Conservation (phyloP, 2,888 invertebrate genomes). For the Pogonocherus hispidulus region DNA sequence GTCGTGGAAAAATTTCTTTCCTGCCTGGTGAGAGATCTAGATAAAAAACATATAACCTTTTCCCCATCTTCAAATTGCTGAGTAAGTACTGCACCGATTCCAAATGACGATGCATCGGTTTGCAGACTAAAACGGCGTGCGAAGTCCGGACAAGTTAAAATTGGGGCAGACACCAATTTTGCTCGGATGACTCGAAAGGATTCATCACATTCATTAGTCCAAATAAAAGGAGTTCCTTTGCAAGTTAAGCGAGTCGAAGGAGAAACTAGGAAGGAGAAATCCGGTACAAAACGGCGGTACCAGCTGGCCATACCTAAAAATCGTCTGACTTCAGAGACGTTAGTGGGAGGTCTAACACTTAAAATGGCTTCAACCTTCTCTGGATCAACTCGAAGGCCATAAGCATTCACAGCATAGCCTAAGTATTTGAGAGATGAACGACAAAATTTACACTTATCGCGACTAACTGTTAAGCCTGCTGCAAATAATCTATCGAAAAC, state of each 20-base stretch:
- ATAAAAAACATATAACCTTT: too few species aligned
- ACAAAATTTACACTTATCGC: too few species aligned
- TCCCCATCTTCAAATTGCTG: too few species aligned
- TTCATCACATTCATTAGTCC: not conserved
- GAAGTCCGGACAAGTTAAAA: too few species aligned
- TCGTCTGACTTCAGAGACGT: constrained; percentile 32
- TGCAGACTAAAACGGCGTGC: not conserved
- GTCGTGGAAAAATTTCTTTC: not conserved
- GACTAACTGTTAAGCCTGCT: constrained; percentile 51
- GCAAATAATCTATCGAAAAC: constrained; percentile 39
- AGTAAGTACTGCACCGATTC: too few species aligned
- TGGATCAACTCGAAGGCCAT: constrained; percentile 52
- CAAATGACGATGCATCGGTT: not conserved
- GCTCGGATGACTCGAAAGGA: not conserved
- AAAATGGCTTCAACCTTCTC: constrained; percentile 47
- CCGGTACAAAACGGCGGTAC: not conserved
- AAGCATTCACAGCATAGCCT: constrained; percentile 56
- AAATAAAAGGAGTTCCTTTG: not conserved
- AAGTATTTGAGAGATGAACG: constrained; percentile 57
- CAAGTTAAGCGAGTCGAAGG: not conserved
- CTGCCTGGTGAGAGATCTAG: not conserved
- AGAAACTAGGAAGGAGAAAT: not conserved
- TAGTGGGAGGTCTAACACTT: constrained; percentile 35
- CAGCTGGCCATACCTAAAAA: constrained; percentile 30
- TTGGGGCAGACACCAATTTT: not conserved